Base-by-base conservation (phyloP, 2,888 invertebrate genomes). In the Dusona sp. region DNA sequence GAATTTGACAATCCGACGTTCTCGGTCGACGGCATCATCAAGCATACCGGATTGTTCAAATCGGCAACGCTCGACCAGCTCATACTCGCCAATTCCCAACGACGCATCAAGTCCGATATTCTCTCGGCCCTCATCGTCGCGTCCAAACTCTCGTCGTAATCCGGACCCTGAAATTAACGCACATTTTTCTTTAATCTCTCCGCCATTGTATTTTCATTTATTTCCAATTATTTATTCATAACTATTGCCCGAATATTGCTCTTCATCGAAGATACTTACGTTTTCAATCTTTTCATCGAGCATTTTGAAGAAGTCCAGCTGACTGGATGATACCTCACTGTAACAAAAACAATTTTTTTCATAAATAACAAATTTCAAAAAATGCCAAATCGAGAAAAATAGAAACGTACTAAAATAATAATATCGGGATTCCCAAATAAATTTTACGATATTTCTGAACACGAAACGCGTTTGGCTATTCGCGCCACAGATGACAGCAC, bases 261-360 rank as follows among this genome's bases (percentile, higher is more conserved):
- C 42, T 42, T 13, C 13, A 11, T 11, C 11, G 11, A 13, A 42
- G 13, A 42, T 88, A 95, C 96, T 95, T 95, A 98, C 98, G 95
- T 97, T 97, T 94, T 98, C 97, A 92, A 98, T 98, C 95, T 98
- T 98, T 91, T 98, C 98, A 94, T 98, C 98, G 91, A 98, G 95
- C 97, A 98, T 98, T 94, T 96, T 97, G 95, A 98, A 98, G 95
- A 98, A 98, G 93, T 98, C 98, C 93, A 97, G 96, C 95, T 98
- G 98, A 94, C 98, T 98, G 88, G 96, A 96, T 86, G 98, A 98
- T 94, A 98, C 96, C 95, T 98, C 98, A 94, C 98, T 98, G 96
- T 75, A 96, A 96, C 89, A 89, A 89, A 84, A 87, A 86, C 88
- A 80, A 84, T 79, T 73, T 51, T 29, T 7, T 2, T 22, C 11